Evolutionary conservation across 2,113 vertebrate genomes (phyloP).

Genomic region (Erpornis zantholeuca): DNA sequence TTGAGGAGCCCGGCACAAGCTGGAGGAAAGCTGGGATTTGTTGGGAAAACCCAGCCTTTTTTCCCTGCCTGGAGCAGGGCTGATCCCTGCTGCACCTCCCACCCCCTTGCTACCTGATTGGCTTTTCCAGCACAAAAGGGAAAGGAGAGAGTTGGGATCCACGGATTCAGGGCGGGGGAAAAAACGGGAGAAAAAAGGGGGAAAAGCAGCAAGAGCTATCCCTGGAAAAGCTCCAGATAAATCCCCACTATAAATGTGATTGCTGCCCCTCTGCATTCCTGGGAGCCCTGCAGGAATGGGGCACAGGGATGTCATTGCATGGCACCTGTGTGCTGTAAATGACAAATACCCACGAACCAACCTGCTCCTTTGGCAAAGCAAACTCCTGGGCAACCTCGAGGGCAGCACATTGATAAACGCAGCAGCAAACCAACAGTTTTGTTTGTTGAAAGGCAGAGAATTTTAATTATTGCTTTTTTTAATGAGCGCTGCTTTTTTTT

Average conservation of each 20-base stretch:
- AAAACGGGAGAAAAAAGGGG: neutral
- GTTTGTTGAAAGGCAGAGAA: accelerated
- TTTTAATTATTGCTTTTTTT: neutral
- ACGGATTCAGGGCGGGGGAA: neutral
- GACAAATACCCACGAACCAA: neutral
- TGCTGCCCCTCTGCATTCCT: neutral
- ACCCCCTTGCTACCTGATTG: slow-evolving; percentile 7
- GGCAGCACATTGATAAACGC: neutral
- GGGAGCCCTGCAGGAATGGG: neutral
- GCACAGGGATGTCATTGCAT: neutral
- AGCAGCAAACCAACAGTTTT: neutral
- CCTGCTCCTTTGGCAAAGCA: neutral
- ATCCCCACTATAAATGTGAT: neutral
- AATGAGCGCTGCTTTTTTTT: neutral
- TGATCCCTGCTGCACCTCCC: neutral
- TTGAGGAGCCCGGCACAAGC: neutral
- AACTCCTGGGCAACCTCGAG: neutral
- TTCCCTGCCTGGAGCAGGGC: neutral
- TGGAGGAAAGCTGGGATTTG: neutral
- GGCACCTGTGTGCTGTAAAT: neutral
- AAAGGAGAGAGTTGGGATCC: neutral
- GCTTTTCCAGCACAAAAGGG: slow-evolving; percentile 24
- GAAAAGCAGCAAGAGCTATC: neutral
- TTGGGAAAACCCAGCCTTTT: neutral
- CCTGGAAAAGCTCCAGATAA: neutral